Base-by-base conservation (phyloP, 2,797 vertebrate species). In the Pogoniulus pusillus region DNA sequence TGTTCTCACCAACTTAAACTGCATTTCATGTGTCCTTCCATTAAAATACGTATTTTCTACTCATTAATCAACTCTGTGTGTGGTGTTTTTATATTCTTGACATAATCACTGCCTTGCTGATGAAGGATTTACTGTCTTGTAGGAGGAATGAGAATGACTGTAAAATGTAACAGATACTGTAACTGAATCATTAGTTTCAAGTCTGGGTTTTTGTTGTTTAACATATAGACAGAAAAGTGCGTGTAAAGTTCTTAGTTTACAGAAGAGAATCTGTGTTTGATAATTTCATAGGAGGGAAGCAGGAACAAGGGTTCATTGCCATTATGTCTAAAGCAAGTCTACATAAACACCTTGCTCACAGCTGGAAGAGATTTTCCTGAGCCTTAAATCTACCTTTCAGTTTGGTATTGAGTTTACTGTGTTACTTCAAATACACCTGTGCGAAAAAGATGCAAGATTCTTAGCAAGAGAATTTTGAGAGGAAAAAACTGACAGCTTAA, bases 121-220 rank as follows among this genome's bases (percentile, higher is more conserved):
- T 1, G 1, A 7, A 27, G 0, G 0, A 2, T 39, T 83, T 4
- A 7, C 1, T 2, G 23, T 87, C 32, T 54, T 41, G 9, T 8
- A 49, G 45, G 54, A 34, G 15, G 20, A 34, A 4, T 82, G 37
- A 62, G 32, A 66, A 64, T 62, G n/a, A 64, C n/a, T 37, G 16
- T 60, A 39, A 65, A 86, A n/a, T 72, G 4, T 20, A 78, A 37
- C 30, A n/a, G n/a, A 7, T 68, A 12, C 19, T 63, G 22, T 35
- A 51, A 20, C 37, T 65, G 65, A 62, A 57, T 68, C 8, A 51
- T 41, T 47, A 7, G 4, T 65, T 83, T 73, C 9, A 26, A 35
- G 58, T 58, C 43, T 87, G 53, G 24, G 17, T 22, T 34, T 34
- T 32, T 32, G n/a, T 53, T 16, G 15, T 9, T 22, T 35, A 5